A percentile compares a stretch with the other conserved stretches of the same genome.
phyloP scores from a whole-genome alignment of 2,113 vertebrate species.

The Apteryx owenii region DNA sequence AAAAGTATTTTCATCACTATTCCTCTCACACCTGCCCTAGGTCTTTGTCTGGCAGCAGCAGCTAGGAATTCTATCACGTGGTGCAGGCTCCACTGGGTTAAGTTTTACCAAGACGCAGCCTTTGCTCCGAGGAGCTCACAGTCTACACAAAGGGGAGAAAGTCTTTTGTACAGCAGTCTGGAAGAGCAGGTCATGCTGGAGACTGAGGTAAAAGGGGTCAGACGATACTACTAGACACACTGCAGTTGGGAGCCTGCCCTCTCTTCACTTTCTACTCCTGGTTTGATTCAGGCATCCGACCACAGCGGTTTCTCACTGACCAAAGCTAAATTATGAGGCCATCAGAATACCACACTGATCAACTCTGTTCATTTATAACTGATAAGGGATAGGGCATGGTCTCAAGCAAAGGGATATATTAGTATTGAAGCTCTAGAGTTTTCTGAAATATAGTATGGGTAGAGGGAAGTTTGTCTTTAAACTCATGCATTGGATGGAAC shows the following conservation, averaged over 20 bases:
- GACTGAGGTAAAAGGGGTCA: background rate
- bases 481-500: fast-evolving
- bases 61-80: fast-evolving
- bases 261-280: background rate
- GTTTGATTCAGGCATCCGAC: background rate
- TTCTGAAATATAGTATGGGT: background rate
- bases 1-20: background rate
- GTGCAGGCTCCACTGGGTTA: background rate
- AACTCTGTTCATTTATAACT: background rate
- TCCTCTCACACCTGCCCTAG: background rate
- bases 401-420: background rate
- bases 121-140: background rate
- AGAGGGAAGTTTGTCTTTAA: background rate
- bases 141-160: background rate
- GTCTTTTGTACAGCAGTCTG: background rate
- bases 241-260: background rate
- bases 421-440: background rate
- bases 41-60: background rate
- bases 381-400: background rate
- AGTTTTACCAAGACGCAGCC: background rate
- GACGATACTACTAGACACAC: background rate
- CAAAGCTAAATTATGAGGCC: background rate
- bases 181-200: background rate
- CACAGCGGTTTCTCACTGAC: background rate
- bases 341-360: background rate